phyloP scores from a whole-genome alignment of 2,797 vertebrate genomes.

The Muscicapa comitata region DNA sequence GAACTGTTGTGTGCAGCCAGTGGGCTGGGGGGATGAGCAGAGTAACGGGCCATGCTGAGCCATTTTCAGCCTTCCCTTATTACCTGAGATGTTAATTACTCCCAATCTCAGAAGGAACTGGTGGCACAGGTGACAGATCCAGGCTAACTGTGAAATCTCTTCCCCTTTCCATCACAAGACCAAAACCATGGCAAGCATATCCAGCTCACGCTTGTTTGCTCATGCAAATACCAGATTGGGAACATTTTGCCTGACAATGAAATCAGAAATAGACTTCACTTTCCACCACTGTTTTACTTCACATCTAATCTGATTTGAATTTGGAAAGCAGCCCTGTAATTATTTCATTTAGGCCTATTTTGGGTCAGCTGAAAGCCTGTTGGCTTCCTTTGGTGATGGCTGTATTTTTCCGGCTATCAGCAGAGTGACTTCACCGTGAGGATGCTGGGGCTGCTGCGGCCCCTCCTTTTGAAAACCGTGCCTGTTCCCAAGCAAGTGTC shows the following conservation, averaged over 20 bases:
- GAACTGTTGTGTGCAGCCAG: not conserved
- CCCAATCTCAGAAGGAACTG: not conserved
- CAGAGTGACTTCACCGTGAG: not conserved
- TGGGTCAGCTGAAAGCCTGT: slow-evolving; percentile 37
- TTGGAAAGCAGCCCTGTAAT: slow-evolving; percentile 64
- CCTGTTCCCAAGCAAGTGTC: not conserved
- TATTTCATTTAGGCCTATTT: slow-evolving; percentile 70
- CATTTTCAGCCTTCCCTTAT: not conserved
- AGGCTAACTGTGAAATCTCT: not conserved
- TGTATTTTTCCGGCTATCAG: slow-evolving; percentile 29
- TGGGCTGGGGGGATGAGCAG: not conserved
- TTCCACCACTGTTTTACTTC: slow-evolving; percentile 67
- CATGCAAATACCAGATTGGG: not conserved
- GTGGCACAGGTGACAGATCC: not conserved
- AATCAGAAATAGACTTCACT: slow-evolving; percentile 63
- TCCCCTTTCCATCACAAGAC: not conserved
- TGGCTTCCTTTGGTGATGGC: slow-evolving; percentile 27
- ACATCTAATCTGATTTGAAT: slow-evolving; percentile 73
- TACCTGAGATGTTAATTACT: not conserved
- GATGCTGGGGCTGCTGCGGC: not conserved
- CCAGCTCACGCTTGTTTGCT: not conserved
- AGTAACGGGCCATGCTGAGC: not conserved
- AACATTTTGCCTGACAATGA: slow-evolving; percentile 38
- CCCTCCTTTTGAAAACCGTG: not conserved
- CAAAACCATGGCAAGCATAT: not conserved